Evolutionary conservation across 1,140 invertebrate species (phyloP), one percentile per base, ranked within the genome.

Genomic region (Bradysia coprophila): DNA sequence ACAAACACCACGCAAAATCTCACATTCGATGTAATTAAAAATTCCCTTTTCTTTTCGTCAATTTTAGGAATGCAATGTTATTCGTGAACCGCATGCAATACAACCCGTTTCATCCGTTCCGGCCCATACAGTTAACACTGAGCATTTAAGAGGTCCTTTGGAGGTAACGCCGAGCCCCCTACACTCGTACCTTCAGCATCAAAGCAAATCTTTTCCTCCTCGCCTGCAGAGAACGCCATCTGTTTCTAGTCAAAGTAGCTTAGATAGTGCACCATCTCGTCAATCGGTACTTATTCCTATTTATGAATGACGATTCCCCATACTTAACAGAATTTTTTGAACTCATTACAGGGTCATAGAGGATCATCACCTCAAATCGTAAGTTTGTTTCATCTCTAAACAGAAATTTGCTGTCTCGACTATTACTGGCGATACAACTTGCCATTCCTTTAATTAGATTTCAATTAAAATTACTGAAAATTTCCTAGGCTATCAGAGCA

Each of bases 361-460:
- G 76, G 78, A 1, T 79, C 78, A 0, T 82, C 80, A 1, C 79
- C 81, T 0, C 79, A 82, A 47, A 84, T 85, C n/a, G n/a, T n/a
- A n/a, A n/a, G n/a, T n/a, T n/a, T n/a, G n/a, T n/a, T n/a, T n/a
- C n/a, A n/a, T n/a, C n/a, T n/a, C n/a, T n/a, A n/a, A n/a, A n/a
- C n/a, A n/a, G n/a, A n/a, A n/a, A n/a, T n/a, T n/a, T n/a, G n/a
- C n/a, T n/a, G n/a, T n/a, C n/a, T n/a, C n/a, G n/a, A n/a, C n/a
- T n/a, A n/a, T n/a, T n/a, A n/a, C n/a, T n/a, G n/a, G n/a, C n/a
- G n/a, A n/a, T n/a, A n/a, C n/a, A n/a, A n/a, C n/a, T n/a, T n/a
- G n/a, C n/a, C n/a, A n/a, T n/a, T n/a, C n/a, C n/a, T n/a, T n/a
- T n/a, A n/a, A n/a, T n/a, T n/a, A n/a, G n/a, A n/a, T n/a, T n/a